Base-by-base conservation (phyloP, 2,888 invertebrate species). In the Heliconius charithonia region DNA sequence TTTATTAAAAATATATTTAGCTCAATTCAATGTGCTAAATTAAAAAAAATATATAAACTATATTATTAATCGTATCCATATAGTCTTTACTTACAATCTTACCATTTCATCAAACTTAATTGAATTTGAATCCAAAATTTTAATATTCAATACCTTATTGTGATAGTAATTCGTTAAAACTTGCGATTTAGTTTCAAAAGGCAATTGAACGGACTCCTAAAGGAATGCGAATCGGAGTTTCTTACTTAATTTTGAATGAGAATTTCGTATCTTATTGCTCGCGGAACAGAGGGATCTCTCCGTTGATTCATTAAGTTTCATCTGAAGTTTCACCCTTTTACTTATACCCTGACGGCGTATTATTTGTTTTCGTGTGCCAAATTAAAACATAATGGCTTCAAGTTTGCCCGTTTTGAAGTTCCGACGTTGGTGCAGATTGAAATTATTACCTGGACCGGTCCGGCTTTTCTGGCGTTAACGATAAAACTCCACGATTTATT, bases 161-260 rank as follows among this genome's bases (percentile, higher is more conserved):
- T 91, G 87, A 87, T 89, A 91, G 89, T 90, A 89, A 91, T 93
- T 90, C 88, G 87, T 90, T 89, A 88, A 89, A 93, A 92, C 90
- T 93, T 90, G 88, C 88, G 88, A 92, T 91, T 92, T 90, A 91
- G 91, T 93, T 93, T 92, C 91, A 91, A 92, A 93, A 92, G 92
- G 87, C 89, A 89, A 91, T 92, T 92, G 90, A 75, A 79, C 72
- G 70, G 51, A 66, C 79, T 71, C 62, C n/a, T 88, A 90, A 81
- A 82, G 82, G 81, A 90, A 87, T 90, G 88, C 87, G 87, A 89
- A 80, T 81, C 70, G 77, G 78, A 82, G 88, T 90, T 89, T 87
- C 72, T 77, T 87, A 87, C 88, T 87, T 93, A 90, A 93, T 93
- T 93, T 93, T 92, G 37, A 93, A 94, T 93, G 92, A 94, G 92